Base-by-base conservation (phyloP, 2,888 invertebrate species). In the Leucophenga montana region DNA sequence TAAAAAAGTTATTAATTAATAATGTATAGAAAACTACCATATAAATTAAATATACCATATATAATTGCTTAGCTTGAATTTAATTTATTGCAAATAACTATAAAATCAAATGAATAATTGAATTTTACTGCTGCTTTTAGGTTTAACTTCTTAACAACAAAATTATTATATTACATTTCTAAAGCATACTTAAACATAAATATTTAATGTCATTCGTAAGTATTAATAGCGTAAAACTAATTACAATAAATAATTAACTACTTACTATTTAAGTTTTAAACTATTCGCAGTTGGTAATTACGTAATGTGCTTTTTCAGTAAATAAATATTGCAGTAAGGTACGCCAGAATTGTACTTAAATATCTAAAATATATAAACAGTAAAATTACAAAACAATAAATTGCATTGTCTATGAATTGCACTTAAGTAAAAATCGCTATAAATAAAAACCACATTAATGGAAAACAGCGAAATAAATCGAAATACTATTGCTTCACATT, bases 221-320 rank as follows among this genome's bases (percentile, higher is more conserved):
- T 74, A 71, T 70, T 31, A 66, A 59, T 59, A 53, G 50, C 27
- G 27, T 27, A 3, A 27, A 57, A 61, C 67, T 57, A 59, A 73
- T 61, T 33, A 66, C 72, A 74, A 70, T 76, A 46, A 13, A 46
- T 14, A 14, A 46, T 46, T 46, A 14, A 46, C n/a, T 46, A 46
- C 68, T 76, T 46, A 46, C 68, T 76, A 79, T 80, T 80, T 82
- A 82, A 80, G 82, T 80, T 80, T 82, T 46, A 27, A 33, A 59
- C 59, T 59, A n/a, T 27, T 27, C 4, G 27, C 27, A 3, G 27
- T 27, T 27, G 27, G 27, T 27, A 27, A 27, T 27, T 27, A 27
- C 27, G 27, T 56, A 46, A 66, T 22, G 39, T 67, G 48, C 44
- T 46, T 27, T 67, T 18, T 48, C 46, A 39, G 31, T 44, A 27